These are phyloP conservation scores for Prinia subflava DNA, from an alignment of 2,113 vertebrate genomes.

Conservation along the genomic window DNA sequence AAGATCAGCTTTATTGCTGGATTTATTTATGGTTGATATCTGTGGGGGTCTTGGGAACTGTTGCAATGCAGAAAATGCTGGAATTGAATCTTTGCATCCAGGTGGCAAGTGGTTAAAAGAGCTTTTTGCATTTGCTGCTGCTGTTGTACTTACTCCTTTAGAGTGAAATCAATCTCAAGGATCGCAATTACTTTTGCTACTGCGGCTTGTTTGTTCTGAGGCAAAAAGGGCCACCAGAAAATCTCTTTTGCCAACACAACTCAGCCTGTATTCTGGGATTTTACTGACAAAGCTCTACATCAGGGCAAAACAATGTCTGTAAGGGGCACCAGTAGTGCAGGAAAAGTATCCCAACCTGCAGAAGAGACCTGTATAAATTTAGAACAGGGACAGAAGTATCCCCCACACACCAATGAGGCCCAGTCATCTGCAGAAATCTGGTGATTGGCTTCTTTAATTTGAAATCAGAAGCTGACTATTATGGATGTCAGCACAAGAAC, in stretches of 20 bases:
- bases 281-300: neutral
- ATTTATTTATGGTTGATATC: neutral
- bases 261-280: neutral
- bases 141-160: neutral
- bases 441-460: neutral
- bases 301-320: neutral
- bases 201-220: neutral
- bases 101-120: neutral
- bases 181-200: neutral
- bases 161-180: neutral
- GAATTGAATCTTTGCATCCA: neutral
- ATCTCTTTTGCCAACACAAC: neutral
- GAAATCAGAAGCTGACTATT: neutral
- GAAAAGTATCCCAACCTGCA: neutral
- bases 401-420: neutral
- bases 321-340: neutral
- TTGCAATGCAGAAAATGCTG: neutral
- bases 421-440: neutral
- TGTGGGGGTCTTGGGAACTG: neutral
- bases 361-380: neutral
- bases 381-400: neutral
- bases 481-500: neutral
- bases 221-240: neutral
- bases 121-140: neutral
- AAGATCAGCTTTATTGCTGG: neutral